Base-by-base conservation (phyloP, 2,888 invertebrate genomes). In the Drosophila kambysellisi region DNA sequence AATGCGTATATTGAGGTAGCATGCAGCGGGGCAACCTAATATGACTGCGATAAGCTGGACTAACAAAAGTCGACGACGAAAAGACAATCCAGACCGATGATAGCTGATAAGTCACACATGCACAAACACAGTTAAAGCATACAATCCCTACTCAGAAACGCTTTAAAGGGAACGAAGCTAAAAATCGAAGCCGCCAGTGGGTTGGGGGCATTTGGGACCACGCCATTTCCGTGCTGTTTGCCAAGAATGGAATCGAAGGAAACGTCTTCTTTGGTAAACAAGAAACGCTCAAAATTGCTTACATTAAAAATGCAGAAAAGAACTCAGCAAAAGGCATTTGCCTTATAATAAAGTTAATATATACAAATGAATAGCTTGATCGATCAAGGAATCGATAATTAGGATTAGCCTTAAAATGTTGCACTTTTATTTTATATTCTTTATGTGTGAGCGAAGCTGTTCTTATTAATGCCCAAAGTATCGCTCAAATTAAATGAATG, bases 71-170 rank as follows among this genome's bases (percentile, higher is more conserved):
- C n/a, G 35, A 32, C 8, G 48, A 29, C 60, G 39, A 48, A 61
- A 57, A 56, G 65, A 43, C 74, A 76, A 62, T 64, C 68, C 39
- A 66, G 51, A 17, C 17, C 39, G 43, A 61, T 60, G 74, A 51
- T 62, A 56, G 61, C 58, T 61, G 57, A 56, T 53, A 66, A 56
- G 48, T 58, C 32, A 32, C 20, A 15, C 12, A 33, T 52, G 20
- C 12, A 15, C 12, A 20, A 52, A 33, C 52, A 53, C 20, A 20
- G 20, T 25, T 9, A 15, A 53, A 53, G 33, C 17, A 39, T 8
- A n/a, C 30, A 64, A 33, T 50, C 35, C 46, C 46, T 20, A 30
- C 53, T 54, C 50, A 25, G 20, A 56, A 46, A 53, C 25, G 46
- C 60, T 46, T 15, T n/a, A 54, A 62, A 41, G 57, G 35, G 25